Percentiles rank a stretch among this genome's conserved stretches.
Evolutionary conservation across 2,113 vertebrate genomes (phyloP).

Genomic region (Pleuronectes platessa): DNA sequence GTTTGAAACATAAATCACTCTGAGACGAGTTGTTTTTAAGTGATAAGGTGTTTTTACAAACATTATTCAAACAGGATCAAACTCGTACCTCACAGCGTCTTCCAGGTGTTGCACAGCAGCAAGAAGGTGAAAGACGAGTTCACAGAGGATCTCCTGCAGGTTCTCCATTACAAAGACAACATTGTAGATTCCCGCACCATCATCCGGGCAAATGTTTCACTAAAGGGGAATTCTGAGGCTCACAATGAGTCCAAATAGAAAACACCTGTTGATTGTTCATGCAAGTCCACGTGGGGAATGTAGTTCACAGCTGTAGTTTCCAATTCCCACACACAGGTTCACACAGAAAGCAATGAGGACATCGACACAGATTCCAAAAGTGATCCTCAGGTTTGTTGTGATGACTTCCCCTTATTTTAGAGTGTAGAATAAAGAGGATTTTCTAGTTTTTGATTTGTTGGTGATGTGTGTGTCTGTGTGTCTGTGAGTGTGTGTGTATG

Average conservation of each 20-base stretch:
- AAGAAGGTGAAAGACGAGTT: too few species aligned
- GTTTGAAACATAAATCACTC: too few species aligned
- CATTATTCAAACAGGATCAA: background rate
- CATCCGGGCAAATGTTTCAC: background rate
- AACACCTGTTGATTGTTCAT: background rate
- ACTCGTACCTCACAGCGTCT: background rate
- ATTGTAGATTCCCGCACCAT: background rate
- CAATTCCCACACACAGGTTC: background rate
- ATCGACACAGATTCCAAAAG: too few species aligned
- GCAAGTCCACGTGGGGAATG: background rate
- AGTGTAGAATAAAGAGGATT: too few species aligned
- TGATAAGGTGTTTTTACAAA: too few species aligned
- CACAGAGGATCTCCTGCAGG: background rate
- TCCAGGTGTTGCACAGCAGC: background rate
- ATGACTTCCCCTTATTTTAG: too few species aligned
- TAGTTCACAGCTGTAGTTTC: background rate
- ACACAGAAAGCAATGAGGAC: background rate
- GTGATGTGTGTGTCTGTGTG: background rate
- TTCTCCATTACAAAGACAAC: background rate
- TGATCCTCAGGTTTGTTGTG: too few species aligned
- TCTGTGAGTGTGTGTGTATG: background rate
- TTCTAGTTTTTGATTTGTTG: too few species aligned
- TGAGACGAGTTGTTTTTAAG: background rate
- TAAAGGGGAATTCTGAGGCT: background rate
- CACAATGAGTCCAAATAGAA: background rate